Evolutionary conservation across 2,888 invertebrate species (phyloP), one percentile per base, ranked within the genome.

Genomic region (Eurytoma californica): DNA sequence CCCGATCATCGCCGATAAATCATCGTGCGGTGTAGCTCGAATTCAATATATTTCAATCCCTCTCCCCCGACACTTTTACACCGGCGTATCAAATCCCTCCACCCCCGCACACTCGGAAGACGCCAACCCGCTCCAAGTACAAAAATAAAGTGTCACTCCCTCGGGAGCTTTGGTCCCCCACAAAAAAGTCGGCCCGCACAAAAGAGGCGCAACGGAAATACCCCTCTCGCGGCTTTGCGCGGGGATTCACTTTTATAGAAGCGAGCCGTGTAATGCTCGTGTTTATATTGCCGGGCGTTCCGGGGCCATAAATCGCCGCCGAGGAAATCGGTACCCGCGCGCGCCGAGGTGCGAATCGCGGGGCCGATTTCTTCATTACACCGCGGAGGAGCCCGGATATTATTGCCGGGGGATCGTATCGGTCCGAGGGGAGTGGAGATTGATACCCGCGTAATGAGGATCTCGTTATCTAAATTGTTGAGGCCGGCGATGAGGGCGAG

Each of bases 281-380:
- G 80, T 75, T 80, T 74, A 78, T 77, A 75, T 75, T 57, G 67
- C 67, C 67, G 55, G 72, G 70, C 74, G 74, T 74, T 80, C 73
- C 66, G 66, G 39, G 24, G 30, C 39, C 77, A 75, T 80, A 80
- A 80, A 80, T 80, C 67, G 63, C 53, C 20, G 3, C n/a, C 66
- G 55, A 75, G 58, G 65, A 70, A 74, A 70, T 74, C 74, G 72
- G 58, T 63, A 14, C 55, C 61, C 30, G 9, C 58, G 47, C 1
- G 63, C 18, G 20, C 30, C 14, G 51, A 76, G 61, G 76, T 76
- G 75, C 47, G 72, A 80, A 72, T 80, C 39, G 67, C 65, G 18
- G 28, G 24, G 51, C 18, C 49, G 75, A 75, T 77, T 77, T 77
- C 77, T 77, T 70, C 77, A 77, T 77, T 77, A 67, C n/a, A n/a